phyloP scores from a whole-genome alignment of 2,113 vertebrate species.

The Lampris incognitus region DNA sequence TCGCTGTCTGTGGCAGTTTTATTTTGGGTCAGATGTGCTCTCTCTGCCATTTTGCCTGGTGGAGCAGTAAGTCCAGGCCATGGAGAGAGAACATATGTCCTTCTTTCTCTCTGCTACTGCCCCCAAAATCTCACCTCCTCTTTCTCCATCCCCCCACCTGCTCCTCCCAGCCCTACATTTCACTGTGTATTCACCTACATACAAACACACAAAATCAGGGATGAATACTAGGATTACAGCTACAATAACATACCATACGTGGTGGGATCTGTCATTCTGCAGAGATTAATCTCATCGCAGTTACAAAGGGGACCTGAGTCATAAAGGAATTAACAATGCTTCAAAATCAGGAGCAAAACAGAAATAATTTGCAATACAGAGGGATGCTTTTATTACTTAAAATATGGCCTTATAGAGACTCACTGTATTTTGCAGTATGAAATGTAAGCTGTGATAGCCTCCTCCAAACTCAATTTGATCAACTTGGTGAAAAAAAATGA shows the following conservation, averaged over 20 bases:
- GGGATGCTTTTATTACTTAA: no score
- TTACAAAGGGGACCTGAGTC: no score
- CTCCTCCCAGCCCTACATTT: constrained; percentile 39
- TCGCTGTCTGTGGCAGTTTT: constrained; percentile 19
- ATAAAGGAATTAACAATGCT: not conserved
- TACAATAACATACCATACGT: not conserved
- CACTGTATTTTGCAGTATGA: no score
- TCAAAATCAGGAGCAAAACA: not conserved
- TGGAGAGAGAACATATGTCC: constrained; percentile 74
- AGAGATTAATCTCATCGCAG: not conserved
- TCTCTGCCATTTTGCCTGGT: constrained; percentile 61
- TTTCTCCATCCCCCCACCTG: constrained; percentile 64
- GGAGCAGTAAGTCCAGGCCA: constrained; percentile 62
- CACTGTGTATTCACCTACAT: not conserved
- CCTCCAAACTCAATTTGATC: no score
- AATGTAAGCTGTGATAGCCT: no score
- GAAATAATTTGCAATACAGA: no score
- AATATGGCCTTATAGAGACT: no score
- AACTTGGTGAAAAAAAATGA: not conserved
- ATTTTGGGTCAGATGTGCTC: constrained; percentile 61
- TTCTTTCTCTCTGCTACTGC: constrained; percentile 52
- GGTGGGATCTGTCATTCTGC: constrained; percentile 5
- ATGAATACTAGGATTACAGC: not conserved
- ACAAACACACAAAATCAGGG: not conserved
- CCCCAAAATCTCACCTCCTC: constrained; percentile 73